A percentile compares a stretch with the other conserved stretches of the same genome.
Evolutionary conservation across 1,140 invertebrate species (phyloP).

Genomic region (Trichonephila inaurata): DNA sequence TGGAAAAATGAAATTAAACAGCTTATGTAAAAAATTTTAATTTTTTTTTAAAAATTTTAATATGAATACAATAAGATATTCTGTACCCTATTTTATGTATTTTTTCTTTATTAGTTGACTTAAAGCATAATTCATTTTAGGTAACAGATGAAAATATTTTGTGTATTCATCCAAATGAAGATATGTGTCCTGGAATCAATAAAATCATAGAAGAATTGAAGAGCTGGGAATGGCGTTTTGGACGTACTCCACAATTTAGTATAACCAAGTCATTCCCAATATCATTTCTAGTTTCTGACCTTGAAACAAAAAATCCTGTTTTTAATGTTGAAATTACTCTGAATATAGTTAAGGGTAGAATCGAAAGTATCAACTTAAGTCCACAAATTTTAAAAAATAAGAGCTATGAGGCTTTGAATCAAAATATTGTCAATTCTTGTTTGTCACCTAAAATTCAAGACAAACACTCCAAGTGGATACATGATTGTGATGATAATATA

Average conservation of each 20-base stretch:
- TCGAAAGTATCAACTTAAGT: slow-evolving; percentile 36
- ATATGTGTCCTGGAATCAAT: slow-evolving; percentile 90
- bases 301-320: background rate
- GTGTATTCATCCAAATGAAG: slow-evolving; percentile 90
- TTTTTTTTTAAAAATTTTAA: too few species aligned
- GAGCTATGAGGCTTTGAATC: background rate
- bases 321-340: slow-evolving; percentile 16
- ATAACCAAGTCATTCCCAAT: slow-evolving; percentile 57
- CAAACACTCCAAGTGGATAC: slow-evolving; percentile 7
- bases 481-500: background rate
- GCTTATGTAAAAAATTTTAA: too few species aligned
- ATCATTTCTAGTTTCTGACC: too few species aligned
- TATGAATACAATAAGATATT: too few species aligned
- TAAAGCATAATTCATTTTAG: slow-evolving; percentile 85
- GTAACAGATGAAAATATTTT: slow-evolving; percentile 35
- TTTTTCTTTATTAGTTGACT: background rate
- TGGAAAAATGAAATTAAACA: too few species aligned
- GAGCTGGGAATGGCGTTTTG: slow-evolving; percentile 94
- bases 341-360: slow-evolving; percentile 8
- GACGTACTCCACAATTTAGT: slow-evolving; percentile 91
- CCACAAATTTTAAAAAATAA: slow-evolving; percentile 58
- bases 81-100: background rate
- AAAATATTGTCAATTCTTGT: background rate
- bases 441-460: slow-evolving; percentile 4
- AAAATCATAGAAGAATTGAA: slow-evolving; percentile 85